Evolutionary conservation across 2,797 vertebrate species (phyloP), one percentile per base, ranked within the genome.

Genomic region (Danio albolineatus): DNA sequence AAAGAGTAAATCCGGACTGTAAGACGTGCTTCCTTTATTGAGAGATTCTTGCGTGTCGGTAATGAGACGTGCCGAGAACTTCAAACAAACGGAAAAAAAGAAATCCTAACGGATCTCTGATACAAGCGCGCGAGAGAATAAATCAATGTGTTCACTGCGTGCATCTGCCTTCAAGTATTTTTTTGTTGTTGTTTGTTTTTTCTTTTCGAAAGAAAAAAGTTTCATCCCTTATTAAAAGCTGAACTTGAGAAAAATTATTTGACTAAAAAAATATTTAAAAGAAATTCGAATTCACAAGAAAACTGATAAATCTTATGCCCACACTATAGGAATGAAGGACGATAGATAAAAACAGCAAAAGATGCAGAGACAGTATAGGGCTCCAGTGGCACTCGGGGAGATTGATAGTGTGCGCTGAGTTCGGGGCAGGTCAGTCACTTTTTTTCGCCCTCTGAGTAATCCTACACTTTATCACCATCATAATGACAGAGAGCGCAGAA

Each of bases 71-170:
- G 41, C 73, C 8, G 87, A 85, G 85, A 89, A 89, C 87, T 91
- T 91, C 85, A 89, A 89, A 90, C 88, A 87, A 88, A 88, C 87
- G 85, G 87, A 85, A 87, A 91, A 90, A 89, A 49, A 71, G 49
- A 80, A 66, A 48, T 80, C 53, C 61, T 65, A 39, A 72, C 17
- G 59, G 59, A 82, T 82, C 74, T 67, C 60, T 57, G 21, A 65
- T 71, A 77, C 21, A 65, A 71, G 36, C 9, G 39, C 54, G 12
- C 54, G 49, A 66, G 76, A 80, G 54, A 59, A 54, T 28, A 57
- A 71, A 79, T 70, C 73, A 48, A 75, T 75, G 16, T 60, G 62
- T 81, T 74, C 48, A 54, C 19, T 65, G 49, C 43, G 10, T 21
- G 19, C 16, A 57, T 72, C 16, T 72, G 59, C 39, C 44, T 60